A percentile compares a stretch with the other conserved stretches of the same genome.
phyloP scores from a whole-genome alignment of 2,797 vertebrate genomes.

The Danionella dracula region DNA sequence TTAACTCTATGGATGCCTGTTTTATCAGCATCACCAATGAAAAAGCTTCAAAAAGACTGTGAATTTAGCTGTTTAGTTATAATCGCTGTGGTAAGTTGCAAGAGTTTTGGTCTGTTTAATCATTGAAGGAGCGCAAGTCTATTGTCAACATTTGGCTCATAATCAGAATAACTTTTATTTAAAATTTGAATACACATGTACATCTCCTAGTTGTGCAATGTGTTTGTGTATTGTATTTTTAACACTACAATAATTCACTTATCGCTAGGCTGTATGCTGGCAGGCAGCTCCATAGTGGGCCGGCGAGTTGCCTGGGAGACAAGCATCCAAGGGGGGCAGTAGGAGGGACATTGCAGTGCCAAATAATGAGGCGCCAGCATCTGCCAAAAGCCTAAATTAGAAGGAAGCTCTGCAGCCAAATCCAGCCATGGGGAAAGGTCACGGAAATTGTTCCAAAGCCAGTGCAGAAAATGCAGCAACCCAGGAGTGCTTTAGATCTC shows the following conservation, averaged over 20 bases:
- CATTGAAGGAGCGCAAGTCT: too few relatives aligned
- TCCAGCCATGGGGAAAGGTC: slow-evolving; percentile 44
- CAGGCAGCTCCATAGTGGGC: slow-evolving; percentile 37
- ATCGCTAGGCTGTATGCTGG: too few relatives aligned
- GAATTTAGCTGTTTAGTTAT: too few relatives aligned
- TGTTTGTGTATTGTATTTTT: too few relatives aligned
- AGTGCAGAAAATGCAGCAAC: slow-evolving; percentile 35
- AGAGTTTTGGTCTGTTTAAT: too few relatives aligned
- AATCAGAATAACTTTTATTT: too few relatives aligned
- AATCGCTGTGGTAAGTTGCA: too few relatives aligned
- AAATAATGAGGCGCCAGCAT: slow-evolving; percentile 43
- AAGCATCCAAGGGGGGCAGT: slow-evolving; percentile 37
- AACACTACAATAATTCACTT: too few relatives aligned
- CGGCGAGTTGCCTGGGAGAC: slow-evolving; percentile 62
- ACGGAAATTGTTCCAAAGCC: slow-evolving; percentile 41
- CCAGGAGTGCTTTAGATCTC: slow-evolving; percentile 19
- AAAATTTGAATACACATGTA: too few relatives aligned
- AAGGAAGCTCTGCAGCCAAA: slow-evolving; percentile 40
- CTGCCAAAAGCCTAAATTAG: slow-evolving; percentile 49
- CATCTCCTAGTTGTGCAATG: too few relatives aligned
- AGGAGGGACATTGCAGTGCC: slow-evolving; percentile 18
- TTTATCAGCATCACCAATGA: not conserved
- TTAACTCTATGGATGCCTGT: not conserved
- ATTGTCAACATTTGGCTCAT: too few relatives aligned
- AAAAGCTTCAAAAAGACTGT: too few relatives aligned